A percentile compares a stretch with the other conserved stretches of the same genome.
Conservation (phyloP, 1,140 invertebrate genomes). For the Drosophila bifasciata region DNA sequence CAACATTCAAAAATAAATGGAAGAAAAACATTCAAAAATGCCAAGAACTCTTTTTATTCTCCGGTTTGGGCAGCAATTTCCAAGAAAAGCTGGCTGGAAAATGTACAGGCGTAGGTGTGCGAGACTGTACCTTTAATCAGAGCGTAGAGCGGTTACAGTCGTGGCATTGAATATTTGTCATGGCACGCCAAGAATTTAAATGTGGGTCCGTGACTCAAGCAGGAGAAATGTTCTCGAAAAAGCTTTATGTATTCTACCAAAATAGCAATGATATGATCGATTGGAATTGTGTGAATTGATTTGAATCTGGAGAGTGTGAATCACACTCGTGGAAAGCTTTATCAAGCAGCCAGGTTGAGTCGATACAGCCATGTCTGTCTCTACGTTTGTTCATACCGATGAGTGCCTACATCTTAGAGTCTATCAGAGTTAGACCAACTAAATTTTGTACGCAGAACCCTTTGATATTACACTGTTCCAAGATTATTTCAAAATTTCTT, state of each 20-base stretch:
- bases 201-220: not conserved
- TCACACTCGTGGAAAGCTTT: not conserved
- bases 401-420: too few relatives aligned
- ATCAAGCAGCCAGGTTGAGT: too few relatives aligned
- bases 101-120: not conserved
- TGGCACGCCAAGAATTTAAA: too few relatives aligned
- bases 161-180: too few relatives aligned
- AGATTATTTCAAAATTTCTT: too few relatives aligned
- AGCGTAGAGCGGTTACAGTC: not conserved
- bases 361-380: too few relatives aligned
- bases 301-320: not conserved
- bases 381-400: too few relatives aligned
- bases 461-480: too few relatives aligned
- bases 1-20: constrained; percentile 73
- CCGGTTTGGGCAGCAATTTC: constrained; percentile 28
- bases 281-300: not conserved
- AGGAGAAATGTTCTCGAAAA: not conserved
- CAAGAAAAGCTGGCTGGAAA: constrained; percentile 8
- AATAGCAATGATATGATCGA: constrained; percentile 7
- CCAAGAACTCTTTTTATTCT: constrained; percentile 19
- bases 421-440: too few relatives aligned
- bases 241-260: constrained; percentile 5
- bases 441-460: too few relatives aligned
- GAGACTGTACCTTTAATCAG: constrained; percentile 6
- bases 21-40: constrained; percentile 37